Base-by-base conservation (phyloP, 2,888 invertebrate species). In the Smittia aterrima region DNA sequence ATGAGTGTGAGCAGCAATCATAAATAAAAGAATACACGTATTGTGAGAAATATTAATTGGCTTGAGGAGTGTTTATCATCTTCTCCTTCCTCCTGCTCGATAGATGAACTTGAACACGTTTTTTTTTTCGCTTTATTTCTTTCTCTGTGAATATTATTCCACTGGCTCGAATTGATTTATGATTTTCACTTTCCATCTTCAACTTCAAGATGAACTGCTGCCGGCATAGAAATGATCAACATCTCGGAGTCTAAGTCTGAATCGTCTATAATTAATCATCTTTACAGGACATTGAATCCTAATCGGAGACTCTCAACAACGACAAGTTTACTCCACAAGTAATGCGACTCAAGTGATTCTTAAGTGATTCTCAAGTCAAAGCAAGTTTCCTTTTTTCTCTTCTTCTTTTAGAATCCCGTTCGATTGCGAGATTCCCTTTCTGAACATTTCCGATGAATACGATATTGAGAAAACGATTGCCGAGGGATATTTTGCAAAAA, bases 401-500 rank as follows among this genome's bases (percentile, higher is more conserved):
- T 32, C 32, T 32, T 32, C 32, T 32, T 64, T 86, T 79, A 81
- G 83, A 76, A 84, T 87, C 75, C 85, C 86, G 77, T 27, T 54
- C 7, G 87, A 87, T 76, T 81, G 86, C 24, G 81, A 84, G 0
- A 79, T 87, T 70, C 85, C 85, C 2, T 80, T 86, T 76, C 79
- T 87, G 79, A 84, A 85, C 47, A 82, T 88, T 67, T 79, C 82
- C 18, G 84, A 86, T 77, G 88, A 90, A 80, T 91, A 90, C 80
- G 86, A 87, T 75, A 85, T 90, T 16, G 83, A 88, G 64, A 86
- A 86, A 78, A 87, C 87, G 1, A 81, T 91, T 25, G 89, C 89
- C 11, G 87, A 89, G 78, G 90, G 90, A 9, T 88, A 89, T 76
- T 90, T 89, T 79, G 90, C 90, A 1, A 87, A 87, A 78, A 87